Conservation (phyloP, 2,888 invertebrate genomes). For the Heteromurus nitidus region DNA sequence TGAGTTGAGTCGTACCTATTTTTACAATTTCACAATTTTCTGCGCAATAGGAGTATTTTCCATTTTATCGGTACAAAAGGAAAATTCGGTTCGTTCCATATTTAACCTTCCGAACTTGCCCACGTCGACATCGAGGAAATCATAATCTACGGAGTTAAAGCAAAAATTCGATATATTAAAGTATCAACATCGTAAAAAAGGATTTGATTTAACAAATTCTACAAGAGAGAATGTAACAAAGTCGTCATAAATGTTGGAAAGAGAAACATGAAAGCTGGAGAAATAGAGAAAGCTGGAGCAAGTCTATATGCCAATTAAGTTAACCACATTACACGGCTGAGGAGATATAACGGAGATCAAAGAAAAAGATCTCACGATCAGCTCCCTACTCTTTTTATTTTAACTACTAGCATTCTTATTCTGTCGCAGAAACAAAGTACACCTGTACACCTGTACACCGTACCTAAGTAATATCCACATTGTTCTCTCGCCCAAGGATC, state of each 20-base stretch:
- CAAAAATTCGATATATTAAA: constrained; percentile 46
- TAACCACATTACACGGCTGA: constrained; percentile 61
- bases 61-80: too few species aligned
- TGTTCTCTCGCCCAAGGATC: neutral
- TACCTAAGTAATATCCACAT: neutral
- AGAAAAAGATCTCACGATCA: constrained; percentile 54
- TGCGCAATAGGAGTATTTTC: too few species aligned
- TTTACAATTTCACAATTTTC: too few species aligned
- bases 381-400: too few species aligned
- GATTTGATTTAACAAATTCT: neutral
- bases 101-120: too few species aligned
- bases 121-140: too few species aligned
- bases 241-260: neutral
- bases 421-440: too few species aligned
- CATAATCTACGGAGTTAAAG: neutral
- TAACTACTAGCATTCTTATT: too few species aligned
- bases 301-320: constrained; percentile 42
- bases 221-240: neutral
- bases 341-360: constrained; percentile 33
- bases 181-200: constrained; percentile 23
- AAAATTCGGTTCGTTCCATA: too few species aligned
- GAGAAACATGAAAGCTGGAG: too few species aligned
- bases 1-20: too few species aligned
- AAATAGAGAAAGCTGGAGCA: neutral
- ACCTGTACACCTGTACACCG: neutral